phyloP scores from a whole-genome alignment of 2,888 invertebrate genomes.

The Rotaria sp. region DNA sequence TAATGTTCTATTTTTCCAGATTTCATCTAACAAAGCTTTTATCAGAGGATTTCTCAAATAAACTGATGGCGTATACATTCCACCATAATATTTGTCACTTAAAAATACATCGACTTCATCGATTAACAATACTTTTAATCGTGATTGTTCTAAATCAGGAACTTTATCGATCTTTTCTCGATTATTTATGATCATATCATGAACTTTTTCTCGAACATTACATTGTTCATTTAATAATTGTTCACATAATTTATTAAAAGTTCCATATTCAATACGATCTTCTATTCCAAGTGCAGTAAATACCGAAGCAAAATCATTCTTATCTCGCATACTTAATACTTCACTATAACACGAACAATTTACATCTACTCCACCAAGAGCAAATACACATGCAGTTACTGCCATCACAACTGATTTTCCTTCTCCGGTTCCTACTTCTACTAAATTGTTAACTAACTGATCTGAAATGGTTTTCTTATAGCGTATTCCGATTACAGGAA shows the following conservation, averaged over 20 bases:
- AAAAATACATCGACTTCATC: slow-evolving; percentile 37
- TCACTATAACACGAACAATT: slow-evolving; percentile 21
- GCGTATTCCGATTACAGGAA: background rate
- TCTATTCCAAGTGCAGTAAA: background rate
- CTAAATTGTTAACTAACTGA: background rate
- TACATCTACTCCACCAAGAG: background rate
- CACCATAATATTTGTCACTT: background rate
- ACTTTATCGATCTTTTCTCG: background rate
- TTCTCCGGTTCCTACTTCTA: slow-evolving; percentile 17
- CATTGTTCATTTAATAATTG: slow-evolving; percentile 5
- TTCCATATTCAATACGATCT: slow-evolving; percentile 25
- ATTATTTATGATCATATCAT: background rate
- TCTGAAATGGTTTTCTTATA: background rate
- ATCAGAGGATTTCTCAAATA: background rate
- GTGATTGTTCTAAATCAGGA: background rate
- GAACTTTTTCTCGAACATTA: background rate
- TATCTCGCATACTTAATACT: slow-evolving; percentile 10
- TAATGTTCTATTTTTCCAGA: background rate
- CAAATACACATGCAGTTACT: background rate
- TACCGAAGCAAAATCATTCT: background rate
- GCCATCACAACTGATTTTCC: slow-evolving; percentile 11
- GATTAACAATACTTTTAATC: slow-evolving; percentile 16
- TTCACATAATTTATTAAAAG: slow-evolving; percentile 30
- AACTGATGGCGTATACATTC: background rate
- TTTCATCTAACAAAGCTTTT: background rate